Evolutionary conservation across 2,113 vertebrate species (phyloP).

Genomic region (Stictonetta naevosa): DNA sequence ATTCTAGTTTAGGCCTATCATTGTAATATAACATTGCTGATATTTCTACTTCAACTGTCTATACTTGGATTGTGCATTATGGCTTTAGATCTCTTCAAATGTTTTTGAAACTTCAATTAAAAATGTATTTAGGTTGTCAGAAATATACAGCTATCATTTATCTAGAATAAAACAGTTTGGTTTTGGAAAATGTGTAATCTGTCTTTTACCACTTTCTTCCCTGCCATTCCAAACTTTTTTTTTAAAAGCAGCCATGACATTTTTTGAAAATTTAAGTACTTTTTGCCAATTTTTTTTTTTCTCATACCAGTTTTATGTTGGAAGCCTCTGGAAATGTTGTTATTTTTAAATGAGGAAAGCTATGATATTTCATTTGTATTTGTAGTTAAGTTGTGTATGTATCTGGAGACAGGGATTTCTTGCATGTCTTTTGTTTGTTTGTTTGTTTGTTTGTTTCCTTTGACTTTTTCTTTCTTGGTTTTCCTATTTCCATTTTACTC

Average conservation of each 20-base stretch:
- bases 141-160: not conserved
- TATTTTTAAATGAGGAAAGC: not conserved
- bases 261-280: not conserved
- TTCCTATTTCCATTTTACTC: not conserved
- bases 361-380: not conserved
- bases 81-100: not conserved
- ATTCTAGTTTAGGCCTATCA: not conserved
- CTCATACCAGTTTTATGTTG: accelerated
- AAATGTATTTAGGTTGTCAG: not conserved
- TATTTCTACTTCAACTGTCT: not conserved
- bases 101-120: not conserved
- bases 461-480: not conserved
- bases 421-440: not conserved
- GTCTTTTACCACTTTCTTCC: not conserved
- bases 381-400: not conserved
- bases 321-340: not conserved
- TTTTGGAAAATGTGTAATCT: not conserved
- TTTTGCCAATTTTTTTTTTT: not conserved
- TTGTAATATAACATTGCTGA: not conserved
- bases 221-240: accelerated
- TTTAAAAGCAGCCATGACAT: not conserved
- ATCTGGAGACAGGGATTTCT: not conserved
- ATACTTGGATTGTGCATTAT: not conserved
- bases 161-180: not conserved
- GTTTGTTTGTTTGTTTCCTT: too few relatives aligned